A percentile compares a stretch with the other conserved stretches of the same genome.
Conservation (phyloP, 2,797 vertebrate species). For the Tenualosa thibaudeaui region DNA sequence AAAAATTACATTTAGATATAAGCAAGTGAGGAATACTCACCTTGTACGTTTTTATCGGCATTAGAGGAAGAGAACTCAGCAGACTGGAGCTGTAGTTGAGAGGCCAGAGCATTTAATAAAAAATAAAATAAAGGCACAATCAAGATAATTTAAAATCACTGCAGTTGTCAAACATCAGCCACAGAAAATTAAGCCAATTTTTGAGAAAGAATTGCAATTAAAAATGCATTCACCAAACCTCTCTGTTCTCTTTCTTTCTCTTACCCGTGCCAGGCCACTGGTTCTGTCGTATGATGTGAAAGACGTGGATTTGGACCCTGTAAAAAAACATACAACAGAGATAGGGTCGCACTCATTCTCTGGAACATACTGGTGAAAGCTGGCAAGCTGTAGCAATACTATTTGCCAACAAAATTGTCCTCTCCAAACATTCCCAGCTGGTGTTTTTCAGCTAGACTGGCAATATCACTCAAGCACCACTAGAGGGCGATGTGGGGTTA, state of each 20-base stretch:
- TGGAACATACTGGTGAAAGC: background rate
- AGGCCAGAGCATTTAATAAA: too few relatives aligned
- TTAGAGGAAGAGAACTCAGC: conserved; percentile 80
- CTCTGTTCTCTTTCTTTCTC: background rate
- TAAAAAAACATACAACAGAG: background rate
- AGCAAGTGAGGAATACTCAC: conserved; percentile 60
- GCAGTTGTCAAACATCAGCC: background rate
- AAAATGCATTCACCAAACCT: background rate
- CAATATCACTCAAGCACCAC: background rate
- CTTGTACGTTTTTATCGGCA: conserved; percentile 72
- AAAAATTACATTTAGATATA: too few relatives aligned
- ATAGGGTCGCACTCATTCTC: background rate
- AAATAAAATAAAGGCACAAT: too few relatives aligned
- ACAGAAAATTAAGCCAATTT: background rate
- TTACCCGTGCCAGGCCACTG: conserved; percentile 45
- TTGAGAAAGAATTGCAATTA: conserved; percentile 8
- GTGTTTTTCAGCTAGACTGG: background rate
- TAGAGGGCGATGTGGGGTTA: background rate
- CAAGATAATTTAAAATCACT: background rate
- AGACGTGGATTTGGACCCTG: conserved; percentile 47
- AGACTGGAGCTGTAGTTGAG: conserved; percentile 79
- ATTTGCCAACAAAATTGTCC: background rate
- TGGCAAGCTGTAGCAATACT: background rate
- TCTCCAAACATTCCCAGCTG: conserved; percentile 12
- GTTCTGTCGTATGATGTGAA: conserved; percentile 37